Conservation (phyloP, 1,140 invertebrate species). For the Riptortus pedestris region DNA sequence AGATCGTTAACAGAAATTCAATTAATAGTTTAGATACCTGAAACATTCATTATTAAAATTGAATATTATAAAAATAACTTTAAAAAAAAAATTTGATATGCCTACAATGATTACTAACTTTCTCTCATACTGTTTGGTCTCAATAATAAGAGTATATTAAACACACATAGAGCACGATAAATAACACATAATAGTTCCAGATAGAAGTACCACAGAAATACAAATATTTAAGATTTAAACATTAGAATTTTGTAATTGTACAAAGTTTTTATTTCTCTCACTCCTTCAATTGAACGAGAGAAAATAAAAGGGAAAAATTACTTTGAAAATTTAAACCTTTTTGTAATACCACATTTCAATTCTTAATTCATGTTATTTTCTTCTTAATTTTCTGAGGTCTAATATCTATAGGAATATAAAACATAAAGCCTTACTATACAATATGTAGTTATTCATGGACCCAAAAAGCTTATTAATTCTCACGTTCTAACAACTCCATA, state of each 20-base stretch:
- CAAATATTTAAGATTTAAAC: no score
- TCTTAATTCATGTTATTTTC: no score
- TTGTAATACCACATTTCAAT: constrained; percentile 2
- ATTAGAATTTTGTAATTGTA: no score
- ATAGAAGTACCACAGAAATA: background rate
- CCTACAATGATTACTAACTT: no score
- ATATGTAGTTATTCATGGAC: constrained; percentile 25
- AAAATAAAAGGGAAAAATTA: background rate
- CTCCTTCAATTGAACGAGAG: background rate
- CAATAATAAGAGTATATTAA: background rate
- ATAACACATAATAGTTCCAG: background rate
- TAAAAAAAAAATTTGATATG: no score
- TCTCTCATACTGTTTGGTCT: background rate
- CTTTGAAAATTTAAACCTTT: background rate
- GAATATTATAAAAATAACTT: no score
- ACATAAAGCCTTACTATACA: constrained; percentile 27
- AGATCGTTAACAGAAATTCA: no score
- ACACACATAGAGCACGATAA: background rate
- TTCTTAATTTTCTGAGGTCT: background rate
- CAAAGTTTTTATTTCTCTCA: no score
- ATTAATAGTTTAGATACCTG: no score
- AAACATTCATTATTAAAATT: no score
- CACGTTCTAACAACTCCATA: constrained; percentile 24
- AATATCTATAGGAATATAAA: constrained; percentile 27
- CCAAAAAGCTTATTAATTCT: constrained; percentile 27